Evolutionary conservation across 2,888 invertebrate species (phyloP), one percentile per base, ranked within the genome.

Genomic region (Scotopteryx bipunctaria): DNA sequence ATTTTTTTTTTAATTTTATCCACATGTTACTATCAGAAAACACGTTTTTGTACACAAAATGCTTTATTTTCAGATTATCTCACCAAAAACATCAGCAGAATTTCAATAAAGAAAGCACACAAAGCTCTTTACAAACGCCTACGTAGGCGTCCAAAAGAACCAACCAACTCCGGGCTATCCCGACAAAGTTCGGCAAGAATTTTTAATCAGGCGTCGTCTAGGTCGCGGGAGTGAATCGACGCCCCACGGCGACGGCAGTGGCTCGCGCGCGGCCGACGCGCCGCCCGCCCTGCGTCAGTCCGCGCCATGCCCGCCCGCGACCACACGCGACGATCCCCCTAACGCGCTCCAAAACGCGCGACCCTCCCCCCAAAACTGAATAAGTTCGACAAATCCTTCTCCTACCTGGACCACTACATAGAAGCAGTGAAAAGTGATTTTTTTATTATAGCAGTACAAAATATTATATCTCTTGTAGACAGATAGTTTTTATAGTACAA

Each of bases 381-480:
- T 89, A 90, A 90, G 86, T 90, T 89, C 87, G 90, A 90, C 84
- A 89, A 90, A 83, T 90, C 90, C 74, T 84, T 81, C 81, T 90
- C 89, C 67, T 88, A 88, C 84, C 86, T 90, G 88, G 90, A 90
- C 90, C 90, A 90, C 81, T 90, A 90, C 76, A 90, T 90, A 81
- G 90, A 90, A 83, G 76, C 73, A 75, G 78, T 76, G 76, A 70
- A 64, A 63, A 77, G 78, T 81, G 77, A 72, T 71, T 75, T 78
- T 75, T 70, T 69, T 78, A 65, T 69, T 79, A 71, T 80, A 65
- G 69, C 84, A 86, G 89, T 86, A 90, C 88, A 89, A 88, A 88
- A 81, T 81, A 84, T 78, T 87, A 85, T 87, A 87, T 84, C 81
- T 78, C 73, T 75, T 68, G 76, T 82, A 84, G 76, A 76, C 72